Percentiles rank a stretch among this genome's conserved stretches.
These are phyloP conservation scores for Phortica okadai DNA, from an alignment of 2,888 invertebrate species.

Conservation along the genomic window DNA sequence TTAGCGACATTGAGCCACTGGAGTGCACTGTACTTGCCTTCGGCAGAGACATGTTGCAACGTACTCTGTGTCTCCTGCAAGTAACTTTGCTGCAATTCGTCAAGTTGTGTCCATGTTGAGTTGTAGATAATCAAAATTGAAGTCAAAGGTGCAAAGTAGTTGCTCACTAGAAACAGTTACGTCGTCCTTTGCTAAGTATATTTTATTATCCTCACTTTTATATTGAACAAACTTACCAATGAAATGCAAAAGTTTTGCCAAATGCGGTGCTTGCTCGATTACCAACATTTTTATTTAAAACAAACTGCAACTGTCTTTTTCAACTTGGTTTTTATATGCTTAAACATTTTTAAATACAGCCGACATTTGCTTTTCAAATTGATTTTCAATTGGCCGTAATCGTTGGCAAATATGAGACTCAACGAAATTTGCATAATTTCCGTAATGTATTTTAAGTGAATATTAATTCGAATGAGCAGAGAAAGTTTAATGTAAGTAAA, in stretches of 20 bases:
- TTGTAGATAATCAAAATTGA: slow-evolving; percentile 71
- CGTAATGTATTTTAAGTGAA: background rate
- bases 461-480: background rate
- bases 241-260: slow-evolving; percentile 55
- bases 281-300: slow-evolving; percentile 51
- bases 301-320: slow-evolving; percentile 5
- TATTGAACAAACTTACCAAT: slow-evolving; percentile 51
- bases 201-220: background rate
- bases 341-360: background rate
- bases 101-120: slow-evolving; percentile 41
- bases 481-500: background rate
- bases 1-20: slow-evolving; percentile 71
- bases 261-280: slow-evolving; percentile 47
- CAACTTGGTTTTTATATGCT: background rate
- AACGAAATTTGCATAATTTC: slow-evolving; percentile 17
- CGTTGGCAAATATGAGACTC: slow-evolving; percentile 16
- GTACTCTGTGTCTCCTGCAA: slow-evolving; percentile 61
- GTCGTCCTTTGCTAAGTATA: background rate
- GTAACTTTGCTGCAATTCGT: slow-evolving; percentile 59
- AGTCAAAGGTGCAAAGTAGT: slow-evolving; percentile 65
- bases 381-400: slow-evolving; percentile 39
- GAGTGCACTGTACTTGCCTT: slow-evolving; percentile 52
- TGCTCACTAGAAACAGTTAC: slow-evolving; percentile 54
- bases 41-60: slow-evolving; percentile 50
- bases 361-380: slow-evolving; percentile 32